Percentiles rank a stretch among this genome's conserved stretches.
These are phyloP conservation scores for Anhinga rufa DNA, from an alignment of 2,113 vertebrate genomes.

Conservation along the genomic window DNA sequence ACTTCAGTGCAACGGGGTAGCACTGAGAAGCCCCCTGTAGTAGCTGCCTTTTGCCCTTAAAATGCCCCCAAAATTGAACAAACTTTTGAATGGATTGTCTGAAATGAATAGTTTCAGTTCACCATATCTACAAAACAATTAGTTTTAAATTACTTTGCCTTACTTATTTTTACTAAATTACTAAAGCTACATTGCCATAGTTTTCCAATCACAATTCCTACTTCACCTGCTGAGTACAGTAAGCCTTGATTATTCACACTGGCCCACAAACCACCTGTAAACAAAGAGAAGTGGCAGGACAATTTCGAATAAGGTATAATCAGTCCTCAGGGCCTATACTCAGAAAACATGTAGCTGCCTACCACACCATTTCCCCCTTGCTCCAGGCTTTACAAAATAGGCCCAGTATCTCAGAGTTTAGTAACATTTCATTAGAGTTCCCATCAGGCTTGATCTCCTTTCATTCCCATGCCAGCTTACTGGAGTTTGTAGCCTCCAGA, in stretches of 20 bases:
- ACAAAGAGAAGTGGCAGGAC: background rate
- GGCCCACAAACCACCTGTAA: background rate
- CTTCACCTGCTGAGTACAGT: background rate
- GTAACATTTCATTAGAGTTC: no score
- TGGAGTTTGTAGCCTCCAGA: background rate
- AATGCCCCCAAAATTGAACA: background rate
- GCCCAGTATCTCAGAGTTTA: background rate
- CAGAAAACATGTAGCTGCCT: background rate
- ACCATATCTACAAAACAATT: background rate
- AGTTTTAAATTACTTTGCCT: background rate
- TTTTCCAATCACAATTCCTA: background rate
- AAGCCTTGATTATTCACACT: background rate
- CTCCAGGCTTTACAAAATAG: background rate
- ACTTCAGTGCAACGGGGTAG: background rate
- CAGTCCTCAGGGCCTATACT: background rate
- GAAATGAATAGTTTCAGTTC: background rate
- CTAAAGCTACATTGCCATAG: background rate
- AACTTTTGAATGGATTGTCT: background rate
- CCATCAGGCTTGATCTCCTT: background rate
- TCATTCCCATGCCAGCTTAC: background rate
- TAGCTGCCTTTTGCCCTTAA: background rate
- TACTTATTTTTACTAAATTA: no score
- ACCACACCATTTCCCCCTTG: background rate
- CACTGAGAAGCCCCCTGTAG: background rate
- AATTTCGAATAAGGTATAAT: background rate